Base-by-base conservation (phyloP, 2,113 vertebrate genomes). In the Dissostichus mawsoni region DNA sequence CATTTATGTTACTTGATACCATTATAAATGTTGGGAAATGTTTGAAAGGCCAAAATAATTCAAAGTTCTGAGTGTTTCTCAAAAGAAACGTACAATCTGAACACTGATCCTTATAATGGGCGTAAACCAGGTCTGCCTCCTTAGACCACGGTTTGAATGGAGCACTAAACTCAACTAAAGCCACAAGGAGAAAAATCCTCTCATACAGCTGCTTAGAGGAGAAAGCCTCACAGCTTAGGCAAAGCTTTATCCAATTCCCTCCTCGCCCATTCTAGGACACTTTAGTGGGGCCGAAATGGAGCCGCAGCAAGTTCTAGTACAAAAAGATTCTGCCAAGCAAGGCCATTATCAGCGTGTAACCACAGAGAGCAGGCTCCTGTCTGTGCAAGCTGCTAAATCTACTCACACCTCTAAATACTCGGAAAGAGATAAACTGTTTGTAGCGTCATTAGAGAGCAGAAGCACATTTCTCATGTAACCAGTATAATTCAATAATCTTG, bases 241-340 rank as follows among this genome's bases (percentile, higher is more conserved):
- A 92, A 94, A 92, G 90, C 91, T 89, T 74, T 76, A 78, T 85
- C 83, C 88, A 89, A 89, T 89, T 91, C 84, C 83, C 91, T 87
- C 91, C 74, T 84, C 90, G 85, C 78, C 89, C 87, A 92, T 76
- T 91, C 85, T 83, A 81, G 82, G 77, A 88, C 86, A 87, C 87
- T 92, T 90, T 80, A 82, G 84, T 80, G 82, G 52, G 74, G 78
- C 90, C 79, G 78, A 89, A 88, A 90, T 57, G 72, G 79, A 89
- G 70, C 45, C 2, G 58, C 71, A 71, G 78, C 62, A 84, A 85
- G 85, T 90, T 90, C 75, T 81, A 64, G 50, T 45, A 69, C 78
- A 90, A 84, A 78, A 78, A 80, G 23, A 78, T 87, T 88, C 76
- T 71, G 73, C 79, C 25, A 67, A 72, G 53, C 45, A 63, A 18